Conservation (phyloP, 2,888 invertebrate species). For the Dichetophora obliterata region DNA sequence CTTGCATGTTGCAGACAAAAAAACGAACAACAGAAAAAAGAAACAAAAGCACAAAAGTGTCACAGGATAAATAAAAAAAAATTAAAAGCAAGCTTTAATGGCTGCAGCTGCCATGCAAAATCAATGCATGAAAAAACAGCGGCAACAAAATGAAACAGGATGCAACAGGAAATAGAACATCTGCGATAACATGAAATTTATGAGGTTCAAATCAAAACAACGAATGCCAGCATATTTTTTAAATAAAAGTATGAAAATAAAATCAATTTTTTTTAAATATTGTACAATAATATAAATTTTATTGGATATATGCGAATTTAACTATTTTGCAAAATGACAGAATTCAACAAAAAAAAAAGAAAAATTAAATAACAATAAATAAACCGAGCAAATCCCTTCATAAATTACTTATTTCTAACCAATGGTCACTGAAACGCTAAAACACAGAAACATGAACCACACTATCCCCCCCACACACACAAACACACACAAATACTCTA, state of each 20-base stretch:
- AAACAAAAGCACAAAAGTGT: background rate
- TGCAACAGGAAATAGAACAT: constrained; percentile 34
- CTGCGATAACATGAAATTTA: constrained; percentile 39
- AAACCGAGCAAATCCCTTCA: constrained; percentile 14
- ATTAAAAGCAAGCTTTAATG: background rate
- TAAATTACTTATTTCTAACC: constrained; percentile 26
- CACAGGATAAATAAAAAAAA: background rate
- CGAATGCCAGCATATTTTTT: background rate
- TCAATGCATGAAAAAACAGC: background rate
- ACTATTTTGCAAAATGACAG: background rate
- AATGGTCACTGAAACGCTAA: background rate
- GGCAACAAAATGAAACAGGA: constrained; percentile 15
- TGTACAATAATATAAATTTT: background rate
- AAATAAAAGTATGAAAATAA: background rate
- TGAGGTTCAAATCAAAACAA: constrained; percentile 29
- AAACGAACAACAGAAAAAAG: background rate
- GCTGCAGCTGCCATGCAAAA: constrained; percentile 15
- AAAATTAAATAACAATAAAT: constrained; percentile 28
- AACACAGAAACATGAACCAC: background rate
- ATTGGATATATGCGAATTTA: background rate
- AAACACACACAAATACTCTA: background rate
- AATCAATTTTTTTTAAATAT: background rate
- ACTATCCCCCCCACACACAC: background rate
- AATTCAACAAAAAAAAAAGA: background rate
- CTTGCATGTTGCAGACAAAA: background rate